Evolutionary conservation across 2,797 vertebrate species (phyloP), one percentile per base, ranked within the genome.

Genomic region (Amazonetta brasiliensis): DNA sequence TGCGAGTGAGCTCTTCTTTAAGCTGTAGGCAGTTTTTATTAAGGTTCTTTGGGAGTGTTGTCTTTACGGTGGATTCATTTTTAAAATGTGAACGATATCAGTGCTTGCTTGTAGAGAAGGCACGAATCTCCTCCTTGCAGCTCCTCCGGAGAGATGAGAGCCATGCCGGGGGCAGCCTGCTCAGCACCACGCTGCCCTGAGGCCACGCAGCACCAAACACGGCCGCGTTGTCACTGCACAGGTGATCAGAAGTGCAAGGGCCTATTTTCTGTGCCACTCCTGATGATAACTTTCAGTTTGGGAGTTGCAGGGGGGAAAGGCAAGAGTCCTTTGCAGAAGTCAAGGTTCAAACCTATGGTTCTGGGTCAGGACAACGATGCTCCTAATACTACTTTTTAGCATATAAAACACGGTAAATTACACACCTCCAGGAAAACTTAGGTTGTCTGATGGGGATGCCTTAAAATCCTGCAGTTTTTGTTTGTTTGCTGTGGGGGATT

Each of bases 151-250:
- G 11, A 31, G 80, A 1, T 7, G 48, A 46, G 15, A 7, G 31
- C 66, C 20, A 43, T n/a, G 22, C 37, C 6, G 22, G 50, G 48
- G 48, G 48, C 48, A 48, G 23, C 23, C 44, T 7, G 1, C 43
- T 17, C 64, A 2, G 33, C 30, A 55, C 87, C 37, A 35, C 30
- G 1, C 16, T 0, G 43, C 63, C 78, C 26, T 0, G 0, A 37
- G 54, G 66, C 66, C 4, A 0, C 1, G 3, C 10, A 9, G 25
- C 43, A 13, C 37, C n/a, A 1, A 74, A 30, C 2, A 6, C n/a
- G 9, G 39, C 23, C 1, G 33, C 17, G n/a, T 30, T 44, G 23
- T 25, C 23, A 26, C 21, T 25, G 37, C 15, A 54, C 58, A 33
- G 39, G 26, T n/a, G 4, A 17, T 11, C 37, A 11, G 9, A 46